Base-by-base conservation (phyloP, 1,140 invertebrate species). In the Thrips palmi region DNA sequence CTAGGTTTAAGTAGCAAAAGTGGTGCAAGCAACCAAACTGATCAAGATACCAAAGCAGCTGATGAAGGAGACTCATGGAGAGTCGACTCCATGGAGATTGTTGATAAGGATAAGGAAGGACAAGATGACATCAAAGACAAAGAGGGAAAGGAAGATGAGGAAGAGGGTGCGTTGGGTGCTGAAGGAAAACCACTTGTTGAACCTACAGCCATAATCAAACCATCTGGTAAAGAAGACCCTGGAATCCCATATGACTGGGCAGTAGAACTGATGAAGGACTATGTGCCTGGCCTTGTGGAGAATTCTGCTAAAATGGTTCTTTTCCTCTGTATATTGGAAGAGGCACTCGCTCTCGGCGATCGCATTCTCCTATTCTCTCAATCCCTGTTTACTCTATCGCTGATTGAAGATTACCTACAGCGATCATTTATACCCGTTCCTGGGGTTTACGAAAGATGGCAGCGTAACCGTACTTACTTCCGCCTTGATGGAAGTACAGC, bases 361-460 rank as follows among this genome's bases (percentile, higher is more conserved):
- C 74, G 92, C 40, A 65, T 97, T 15, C 64, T 98, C n/a, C 69
- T 97, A 2, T 98, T 99, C 55, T 96, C 89, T 50, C 92, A 96
- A 55, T 94, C 87, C 49, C 65, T 98, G 8, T 82, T 94, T 44
- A 97, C 93, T 0, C 60, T 99, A 28, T 87, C 93, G 69, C 64
- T 97, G n/a, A 84, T 99, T 43, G 94, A 99, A 68, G 79, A 91
- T 46, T 94, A 92, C 55, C 64, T 98, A 23, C 76, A 81, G 47
- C 70, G 71, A 48, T 76, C 42, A 72, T n/a, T n/a, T n/a, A n/a
- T n/a, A 48, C 66, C 70, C 45, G 74, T 93, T 44, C 84, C 86
- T 6, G 74, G 74, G 27, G 64, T 57, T 38, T 63, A 70, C 44
- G 68, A 72, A 45, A 66, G 68, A 38, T 97, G 92, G 92, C 66